Evolutionary conservation across 2,113 vertebrate genomes (phyloP), one percentile per base, ranked within the genome.

Genomic region (Amphiprion ocellaris): DNA sequence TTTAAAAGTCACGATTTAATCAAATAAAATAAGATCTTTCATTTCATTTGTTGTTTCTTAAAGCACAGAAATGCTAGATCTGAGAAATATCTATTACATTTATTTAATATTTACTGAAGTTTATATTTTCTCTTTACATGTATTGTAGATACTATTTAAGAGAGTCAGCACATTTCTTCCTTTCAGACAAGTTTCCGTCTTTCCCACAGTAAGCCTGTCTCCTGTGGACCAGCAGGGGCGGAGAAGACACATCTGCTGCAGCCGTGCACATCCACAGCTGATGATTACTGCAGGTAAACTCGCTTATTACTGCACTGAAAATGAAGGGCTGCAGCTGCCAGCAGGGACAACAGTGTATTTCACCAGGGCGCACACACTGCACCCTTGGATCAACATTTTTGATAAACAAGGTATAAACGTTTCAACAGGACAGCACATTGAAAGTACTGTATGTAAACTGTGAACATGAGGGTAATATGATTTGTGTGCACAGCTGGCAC

Each of bases 251-350:
- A 89, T 89, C 90, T 91, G 89, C 85, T 81, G 81, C 65, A 74
- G 83, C 55, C 63, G 17, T 78, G 73, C 70, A 76, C 83, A 83
- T 12, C 15, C 77, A 66, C 5, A 85, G 81, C 84, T 67, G 83
- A 89, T 85, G 69, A 90, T 89, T 88, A 92, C 75, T 65, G 77
- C 88, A 92, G 77, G 84, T 91, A 82, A 90, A 90, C 75, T 79
- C 1, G 1, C 77, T 87, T 87, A 93, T 90, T 90, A 91, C 73
- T 10, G 23, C n/a, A 0, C 69, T 46, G 65, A 72, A 91, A 93
- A 90, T 90, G 66, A 91, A 24, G 69, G 84, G 49, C 77, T 86
- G 73, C 28, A 11, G 79, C 59, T 83, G 78, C 82, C 84, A 87
- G 69, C 71, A 28, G 37, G 23, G 24, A 84, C 73, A 62, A 69